Base-by-base conservation (phyloP, 2,113 vertebrate genomes). In the Burhinus bistriatus region DNA sequence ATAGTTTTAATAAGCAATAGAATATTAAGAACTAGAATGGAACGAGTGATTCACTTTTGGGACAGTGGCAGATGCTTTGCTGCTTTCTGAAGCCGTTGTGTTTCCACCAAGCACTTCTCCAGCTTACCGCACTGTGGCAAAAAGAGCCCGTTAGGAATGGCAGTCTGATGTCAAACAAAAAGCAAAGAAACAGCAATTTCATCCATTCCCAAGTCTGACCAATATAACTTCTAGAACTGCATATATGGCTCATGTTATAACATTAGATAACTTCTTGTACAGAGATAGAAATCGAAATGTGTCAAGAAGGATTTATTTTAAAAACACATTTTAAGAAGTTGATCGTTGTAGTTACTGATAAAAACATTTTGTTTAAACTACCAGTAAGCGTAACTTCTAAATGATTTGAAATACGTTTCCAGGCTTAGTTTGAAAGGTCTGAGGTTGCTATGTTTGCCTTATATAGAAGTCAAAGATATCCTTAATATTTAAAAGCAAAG, bases 41-140 rank as follows among this genome's bases (percentile, higher is more conserved):
- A 52, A 17, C 0, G 2, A 51, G 12, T 15, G 57, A 11, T 64
- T 83, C 1, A 4, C 68, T 59, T 76, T 62, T 2, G 27, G 78
- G 75, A 11, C 47, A 62, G 72, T 20, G 77, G 87, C 72, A 89
- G 87, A 40, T 89, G 84, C 88, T 89, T 85, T 93, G 69, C 45
- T 87, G 55, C 70, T 68, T 61, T 76, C 71, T 69, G 83, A 69
- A 40, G 17, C 54, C 0, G 0, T 2, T 44, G 26, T n/a, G 36
- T 73, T 70, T 81, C 68, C 11, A 14, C 61, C 2, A 2, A 58
- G 52, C 15, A 1, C 38, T 82, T 75, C 52, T 88, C 38, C 86
- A 47, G 66, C 54, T 83, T 22, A 69, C 83, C 5, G 15, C n/a
- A 11, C 15, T 13, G 44, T 59, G 58, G 23, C 44, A n/a, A 73